Conservation (phyloP, 2,113 vertebrate species). For the Chamaea fasciata region DNA sequence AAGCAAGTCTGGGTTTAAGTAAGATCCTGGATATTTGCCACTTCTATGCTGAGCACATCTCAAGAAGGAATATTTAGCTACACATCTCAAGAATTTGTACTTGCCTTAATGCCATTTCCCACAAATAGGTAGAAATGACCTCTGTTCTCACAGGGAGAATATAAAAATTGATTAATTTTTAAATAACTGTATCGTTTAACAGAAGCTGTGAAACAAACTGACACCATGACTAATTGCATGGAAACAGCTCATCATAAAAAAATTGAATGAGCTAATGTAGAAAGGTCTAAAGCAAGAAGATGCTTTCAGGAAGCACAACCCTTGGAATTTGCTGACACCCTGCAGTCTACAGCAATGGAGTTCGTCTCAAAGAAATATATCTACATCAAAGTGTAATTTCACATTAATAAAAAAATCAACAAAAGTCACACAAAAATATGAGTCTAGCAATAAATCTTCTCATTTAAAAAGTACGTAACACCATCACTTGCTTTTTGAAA, state of each 20-base stretch:
- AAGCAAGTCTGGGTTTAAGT: background rate
- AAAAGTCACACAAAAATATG: background rate
- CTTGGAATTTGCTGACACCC: background rate
- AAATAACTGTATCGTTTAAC: background rate
- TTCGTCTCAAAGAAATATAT: background rate
- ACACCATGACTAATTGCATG: background rate
- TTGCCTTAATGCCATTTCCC: background rate
- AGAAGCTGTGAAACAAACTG: background rate
- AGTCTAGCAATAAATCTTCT: background rate
- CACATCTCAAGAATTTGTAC: background rate
- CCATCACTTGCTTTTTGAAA: background rate
- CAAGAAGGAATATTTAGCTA: background rate
- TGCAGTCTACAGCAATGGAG: background rate
- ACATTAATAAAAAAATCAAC: background rate
- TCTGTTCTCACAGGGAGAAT: background rate
- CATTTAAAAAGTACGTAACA: background rate
- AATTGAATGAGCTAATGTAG: background rate
- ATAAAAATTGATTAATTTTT: background rate
- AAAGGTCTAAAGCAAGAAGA: constrained; percentile 9
- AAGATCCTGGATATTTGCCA: background rate
- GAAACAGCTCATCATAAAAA: background rate
- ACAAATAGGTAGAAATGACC: background rate
- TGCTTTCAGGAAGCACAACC: background rate
- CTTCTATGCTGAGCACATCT: background rate
- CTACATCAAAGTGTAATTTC: background rate